phyloP scores from a whole-genome alignment of 2,797 vertebrate species.

The Erethizon dorsatum region DNA sequence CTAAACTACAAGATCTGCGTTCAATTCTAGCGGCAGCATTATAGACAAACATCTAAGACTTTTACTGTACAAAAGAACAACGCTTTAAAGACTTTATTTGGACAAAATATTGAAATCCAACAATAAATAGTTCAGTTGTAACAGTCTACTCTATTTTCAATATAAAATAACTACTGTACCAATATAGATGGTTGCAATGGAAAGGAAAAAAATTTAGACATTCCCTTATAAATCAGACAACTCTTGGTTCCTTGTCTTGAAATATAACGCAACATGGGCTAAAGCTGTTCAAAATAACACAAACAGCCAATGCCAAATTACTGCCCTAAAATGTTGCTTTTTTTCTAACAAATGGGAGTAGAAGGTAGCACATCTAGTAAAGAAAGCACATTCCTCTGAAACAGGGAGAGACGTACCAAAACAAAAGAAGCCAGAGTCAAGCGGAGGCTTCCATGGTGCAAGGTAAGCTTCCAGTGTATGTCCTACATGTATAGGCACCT shows the following conservation, averaged over 20 bases:
- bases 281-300: constrained; percentile 44
- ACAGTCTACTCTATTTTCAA: constrained; percentile 47
- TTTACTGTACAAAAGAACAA: constrained; percentile 8
- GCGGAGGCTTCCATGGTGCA: not conserved
- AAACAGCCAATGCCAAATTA: constrained; percentile 20
- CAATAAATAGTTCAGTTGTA: constrained; percentile 63
- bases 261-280: constrained; percentile 37
- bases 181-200: not conserved
- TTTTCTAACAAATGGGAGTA: not conserved
- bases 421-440: not conserved
- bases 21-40: constrained; percentile 5
- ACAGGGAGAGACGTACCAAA: not conserved
- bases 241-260: not conserved
- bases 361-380: not conserved
- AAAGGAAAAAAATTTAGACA: not conserved
- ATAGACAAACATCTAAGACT: constrained; percentile 44
- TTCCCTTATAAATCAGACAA: not conserved
- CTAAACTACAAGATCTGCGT: constrained; percentile 16
- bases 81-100: constrained; percentile 30
- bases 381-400: not conserved
- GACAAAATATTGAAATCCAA: constrained; percentile 32
- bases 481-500: not conserved
- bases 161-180: constrained; percentile 21
- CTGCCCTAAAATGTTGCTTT: constrained; percentile 31
- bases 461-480: not conserved